A percentile compares a stretch with the other conserved stretches of the same genome.
These are phyloP conservation scores for Leistus spinibarbis DNA, from an alignment of 2,888 invertebrate species.

Conservation along the genomic window DNA sequence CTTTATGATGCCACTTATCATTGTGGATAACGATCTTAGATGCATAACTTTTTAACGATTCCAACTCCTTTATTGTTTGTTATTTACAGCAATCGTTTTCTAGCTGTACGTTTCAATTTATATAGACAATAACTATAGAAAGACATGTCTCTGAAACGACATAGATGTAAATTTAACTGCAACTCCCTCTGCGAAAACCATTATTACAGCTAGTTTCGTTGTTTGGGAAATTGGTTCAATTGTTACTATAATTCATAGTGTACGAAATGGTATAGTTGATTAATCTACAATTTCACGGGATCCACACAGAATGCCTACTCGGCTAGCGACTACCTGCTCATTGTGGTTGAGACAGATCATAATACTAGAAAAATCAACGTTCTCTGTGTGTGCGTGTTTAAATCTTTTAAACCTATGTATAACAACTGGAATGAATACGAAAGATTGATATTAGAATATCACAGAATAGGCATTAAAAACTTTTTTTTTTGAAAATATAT, in stretches of 20 bases:
- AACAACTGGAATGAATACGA: too few species aligned
- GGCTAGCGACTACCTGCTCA: too few species aligned
- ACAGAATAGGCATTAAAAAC: too few species aligned
- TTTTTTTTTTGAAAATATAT: too few species aligned
- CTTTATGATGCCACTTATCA: constrained; percentile 34
- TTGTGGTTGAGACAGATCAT: too few species aligned
- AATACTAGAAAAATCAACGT: too few species aligned
- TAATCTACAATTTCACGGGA: background rate
- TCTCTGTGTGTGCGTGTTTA: too few species aligned
- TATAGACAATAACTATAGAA: constrained; percentile 30
- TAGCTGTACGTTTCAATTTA: constrained; percentile 23
- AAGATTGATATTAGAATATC: too few species aligned
- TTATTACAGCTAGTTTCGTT: constrained; percentile 17
- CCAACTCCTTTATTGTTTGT: constrained; percentile 33
- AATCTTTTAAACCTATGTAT: too few species aligned
- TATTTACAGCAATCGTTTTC: constrained; percentile 33
- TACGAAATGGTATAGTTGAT: constrained; percentile 15
- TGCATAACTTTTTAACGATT: constrained; percentile 37
- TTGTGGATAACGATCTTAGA: constrained; percentile 37
- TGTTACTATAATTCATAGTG: background rate
- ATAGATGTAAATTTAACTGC: constrained; percentile 31
- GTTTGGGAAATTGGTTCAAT: background rate
- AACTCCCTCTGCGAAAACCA: constrained; percentile 18
- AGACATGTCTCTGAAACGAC: constrained; percentile 6
- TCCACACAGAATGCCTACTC: too few species aligned